These are phyloP conservation scores for Oxyteleia sp. DNA, from an alignment of 2,888 invertebrate genomes.

Conservation along the genomic window DNA sequence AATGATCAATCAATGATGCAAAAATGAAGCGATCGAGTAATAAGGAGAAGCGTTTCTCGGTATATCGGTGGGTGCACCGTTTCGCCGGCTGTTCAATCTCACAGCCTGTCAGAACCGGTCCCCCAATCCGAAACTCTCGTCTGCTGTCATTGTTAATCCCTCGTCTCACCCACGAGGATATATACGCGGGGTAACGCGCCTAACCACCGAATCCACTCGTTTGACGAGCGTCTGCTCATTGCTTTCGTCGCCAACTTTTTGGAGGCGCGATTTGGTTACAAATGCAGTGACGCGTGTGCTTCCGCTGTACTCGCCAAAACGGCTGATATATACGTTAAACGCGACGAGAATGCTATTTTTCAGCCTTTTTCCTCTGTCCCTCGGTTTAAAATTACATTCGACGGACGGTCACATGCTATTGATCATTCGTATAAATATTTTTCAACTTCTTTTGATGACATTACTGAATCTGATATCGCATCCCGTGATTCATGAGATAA, in stretches of 20 bases:
- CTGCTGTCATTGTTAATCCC: slow-evolving; percentile 78
- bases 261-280: slow-evolving; percentile 65
- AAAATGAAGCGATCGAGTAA: slow-evolving; percentile 59
- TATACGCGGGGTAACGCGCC: slow-evolving; percentile 62
- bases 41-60: slow-evolving; percentile 43
- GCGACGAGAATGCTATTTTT: slow-evolving; percentile 60
- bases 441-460: background rate
- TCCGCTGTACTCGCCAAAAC: slow-evolving; percentile 59
- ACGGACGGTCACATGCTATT: slow-evolving; percentile 32
- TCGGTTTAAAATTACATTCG: slow-evolving; percentile 41
- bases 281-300: slow-evolving; percentile 67
- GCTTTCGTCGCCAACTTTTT: slow-evolving; percentile 70
- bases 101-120: slow-evolving; percentile 75
- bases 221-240: slow-evolving; percentile 66
- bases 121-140: slow-evolving; percentile 68
- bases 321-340: slow-evolving; percentile 60
- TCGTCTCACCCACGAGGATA: slow-evolving; percentile 70
- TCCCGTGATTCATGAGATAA: too few relatives aligned
- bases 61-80: slow-evolving; percentile 61
- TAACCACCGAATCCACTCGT: slow-evolving; percentile 73
- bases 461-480: background rate
- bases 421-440: slow-evolving; percentile 21
- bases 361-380: slow-evolving; percentile 18
- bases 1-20: slow-evolving; percentile 63
- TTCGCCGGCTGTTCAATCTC: slow-evolving; percentile 78